These are phyloP conservation scores for Mormyrus iriodes DNA, from an alignment of 2,113 vertebrate genomes.

Conservation along the genomic window DNA sequence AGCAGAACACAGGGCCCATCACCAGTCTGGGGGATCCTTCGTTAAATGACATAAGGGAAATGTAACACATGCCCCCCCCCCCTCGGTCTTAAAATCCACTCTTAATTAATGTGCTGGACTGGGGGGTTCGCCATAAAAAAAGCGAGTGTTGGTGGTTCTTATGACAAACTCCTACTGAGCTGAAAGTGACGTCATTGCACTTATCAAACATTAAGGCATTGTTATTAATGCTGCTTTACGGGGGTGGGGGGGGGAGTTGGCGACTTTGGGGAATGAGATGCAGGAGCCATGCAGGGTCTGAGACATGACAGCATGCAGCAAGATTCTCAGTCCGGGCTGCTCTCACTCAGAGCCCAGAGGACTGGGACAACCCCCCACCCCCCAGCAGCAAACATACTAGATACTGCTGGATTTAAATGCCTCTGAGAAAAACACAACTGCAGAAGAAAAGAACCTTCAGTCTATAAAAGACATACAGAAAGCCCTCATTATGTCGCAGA, in stretches of 20 bases:
- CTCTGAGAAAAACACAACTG: not conserved
- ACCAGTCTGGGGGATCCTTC: not conserved
- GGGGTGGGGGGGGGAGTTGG: not conserved
- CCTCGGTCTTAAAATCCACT: not conserved
- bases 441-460: not conserved
- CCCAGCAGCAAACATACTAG: not conserved
- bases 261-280: not conserved
- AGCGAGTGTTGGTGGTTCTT: not conserved
- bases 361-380: not conserved
- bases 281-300: not conserved
- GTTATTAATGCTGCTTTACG: not conserved
- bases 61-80: not conserved
- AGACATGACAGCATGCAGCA: slow-evolving; percentile 11
- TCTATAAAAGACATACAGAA: slow-evolving; percentile 39
- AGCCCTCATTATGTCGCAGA: slow-evolving; percentile 61
- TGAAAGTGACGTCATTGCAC: not conserved
- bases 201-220: not conserved
- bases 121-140: not conserved
- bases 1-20: not conserved
- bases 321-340: not conserved
- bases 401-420: not conserved
- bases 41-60: not conserved
- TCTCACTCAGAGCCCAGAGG: not conserved
- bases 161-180: not conserved
- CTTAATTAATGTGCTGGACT: not conserved